A percentile compares a stretch with the other conserved stretches of the same genome.
Conservation (phyloP, 1,140 invertebrate species). For the Drosophila pandora region DNA sequence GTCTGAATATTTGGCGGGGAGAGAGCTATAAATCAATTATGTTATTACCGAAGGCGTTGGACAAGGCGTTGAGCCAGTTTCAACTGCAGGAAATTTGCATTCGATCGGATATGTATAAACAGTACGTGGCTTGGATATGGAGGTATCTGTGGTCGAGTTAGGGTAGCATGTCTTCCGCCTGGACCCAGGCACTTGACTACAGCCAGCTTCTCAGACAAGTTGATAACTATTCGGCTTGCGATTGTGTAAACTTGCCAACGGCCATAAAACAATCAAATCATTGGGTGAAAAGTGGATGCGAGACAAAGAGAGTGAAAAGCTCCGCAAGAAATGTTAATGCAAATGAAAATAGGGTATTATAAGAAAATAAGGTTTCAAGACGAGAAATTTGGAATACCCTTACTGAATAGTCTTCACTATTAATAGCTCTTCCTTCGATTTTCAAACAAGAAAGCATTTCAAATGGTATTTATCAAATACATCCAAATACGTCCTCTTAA, state of each 20-base stretch:
- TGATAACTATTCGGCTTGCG: constrained; percentile 58
- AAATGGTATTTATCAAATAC: too few species aligned
- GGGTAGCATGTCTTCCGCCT: constrained; percentile 22
- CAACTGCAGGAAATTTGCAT: constrained; percentile 27
- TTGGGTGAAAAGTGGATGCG: constrained; percentile 53
- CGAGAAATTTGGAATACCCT: constrained; percentile 5
- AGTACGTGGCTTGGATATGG: background rate
- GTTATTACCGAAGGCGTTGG: constrained; percentile 41
- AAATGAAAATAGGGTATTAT: constrained; percentile 16
- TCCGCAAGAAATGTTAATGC: constrained; percentile 61
- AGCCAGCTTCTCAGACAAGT: constrained; percentile 52
- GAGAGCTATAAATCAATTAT: constrained; percentile 36
- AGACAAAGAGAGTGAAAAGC: constrained; percentile 14
- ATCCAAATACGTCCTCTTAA: too few species aligned
- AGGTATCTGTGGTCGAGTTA: constrained; percentile 1
- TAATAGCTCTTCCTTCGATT: background rate
- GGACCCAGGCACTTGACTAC: constrained; percentile 59
- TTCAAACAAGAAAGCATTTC: too few species aligned
- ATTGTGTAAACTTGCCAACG: constrained; percentile 72
- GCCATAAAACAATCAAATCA: constrained; percentile 69
- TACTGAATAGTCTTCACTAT: background rate
- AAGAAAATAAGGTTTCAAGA: background rate
- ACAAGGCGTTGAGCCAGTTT: constrained; percentile 40
- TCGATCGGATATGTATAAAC: background rate
- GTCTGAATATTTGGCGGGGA: constrained; percentile 14